phyloP scores from a whole-genome alignment of 2,797 vertebrate genomes.

The Triplophysa yarkandensis region DNA sequence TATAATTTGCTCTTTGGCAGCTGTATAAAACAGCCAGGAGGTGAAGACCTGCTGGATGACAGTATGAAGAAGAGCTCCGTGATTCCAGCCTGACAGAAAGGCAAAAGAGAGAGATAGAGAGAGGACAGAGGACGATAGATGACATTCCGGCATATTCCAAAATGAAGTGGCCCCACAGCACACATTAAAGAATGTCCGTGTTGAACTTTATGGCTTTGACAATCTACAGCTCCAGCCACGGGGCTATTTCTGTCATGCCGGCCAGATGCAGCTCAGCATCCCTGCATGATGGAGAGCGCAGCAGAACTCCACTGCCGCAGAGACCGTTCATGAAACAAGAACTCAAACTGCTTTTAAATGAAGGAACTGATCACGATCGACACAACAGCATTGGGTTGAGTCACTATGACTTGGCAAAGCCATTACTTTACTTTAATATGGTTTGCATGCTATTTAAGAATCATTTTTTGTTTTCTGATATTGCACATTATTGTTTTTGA shows the following conservation, averaged over 20 bases:
- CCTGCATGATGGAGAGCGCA: conserved; percentile 40
- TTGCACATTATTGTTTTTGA: not conserved
- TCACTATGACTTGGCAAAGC: too few relatives aligned
- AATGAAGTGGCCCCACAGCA: conserved; percentile 52
- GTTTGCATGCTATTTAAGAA: too few relatives aligned
- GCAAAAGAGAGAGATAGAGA: conserved; percentile 6
- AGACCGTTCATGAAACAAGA: not conserved
- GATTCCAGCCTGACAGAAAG: conserved; percentile 17
- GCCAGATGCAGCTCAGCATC: conserved; percentile 28
- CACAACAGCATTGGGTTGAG: conserved; percentile 6
- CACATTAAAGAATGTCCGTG: conserved; percentile 36
- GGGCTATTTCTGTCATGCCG: conserved; percentile 13
- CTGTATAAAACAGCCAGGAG: not conserved
- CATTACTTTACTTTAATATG: too few relatives aligned
- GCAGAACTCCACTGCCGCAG: conserved; percentile 8
- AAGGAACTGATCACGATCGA: conserved; percentile 18
- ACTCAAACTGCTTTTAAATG: not conserved
- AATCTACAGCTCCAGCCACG: conserved; percentile 30
- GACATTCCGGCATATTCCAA: conserved; percentile 39
- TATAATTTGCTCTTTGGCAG: conserved; percentile 6
- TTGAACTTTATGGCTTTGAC: conserved; percentile 33
- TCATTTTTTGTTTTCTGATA: too few relatives aligned
- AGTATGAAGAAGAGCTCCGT: conserved; percentile 51
- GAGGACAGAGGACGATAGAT: conserved; percentile 49
- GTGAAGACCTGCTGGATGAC: conserved; percentile 21